phyloP scores from a whole-genome alignment of 2,797 vertebrate species.

The Salarias fasciatus region DNA sequence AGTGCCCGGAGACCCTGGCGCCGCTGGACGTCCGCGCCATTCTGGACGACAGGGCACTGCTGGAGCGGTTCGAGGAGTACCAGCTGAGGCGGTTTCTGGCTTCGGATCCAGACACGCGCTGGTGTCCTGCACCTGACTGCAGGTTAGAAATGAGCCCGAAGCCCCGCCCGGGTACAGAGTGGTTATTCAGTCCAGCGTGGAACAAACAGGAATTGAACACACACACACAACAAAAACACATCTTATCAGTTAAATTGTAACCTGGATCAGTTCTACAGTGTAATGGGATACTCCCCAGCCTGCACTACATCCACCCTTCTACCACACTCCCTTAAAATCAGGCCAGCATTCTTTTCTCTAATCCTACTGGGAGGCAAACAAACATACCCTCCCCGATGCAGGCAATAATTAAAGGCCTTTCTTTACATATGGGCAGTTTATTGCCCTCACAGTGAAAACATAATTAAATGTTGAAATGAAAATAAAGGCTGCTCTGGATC shows the following conservation, averaged over 20 bases:
- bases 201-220: too few species aligned
- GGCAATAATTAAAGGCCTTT: background rate
- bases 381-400: too few species aligned
- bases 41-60: constrained; percentile 82
- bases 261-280: too few species aligned
- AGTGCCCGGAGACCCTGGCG: constrained; percentile 82
- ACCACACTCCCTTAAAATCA: too few species aligned
- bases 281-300: too few species aligned
- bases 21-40: constrained; percentile 82
- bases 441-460: background rate
- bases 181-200: too few species aligned
- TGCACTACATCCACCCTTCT: too few species aligned
- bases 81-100: constrained; percentile 86
- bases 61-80: constrained; percentile 88
- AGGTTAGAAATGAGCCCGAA: constrained; percentile 75
- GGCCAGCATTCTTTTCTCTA: too few species aligned
- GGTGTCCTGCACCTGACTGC: constrained; percentile 90
- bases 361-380: too few species aligned
- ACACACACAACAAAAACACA: too few species aligned
- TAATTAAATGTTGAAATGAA: background rate
- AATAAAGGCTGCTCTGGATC: background rate
- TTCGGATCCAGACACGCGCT: constrained; percentile 86
- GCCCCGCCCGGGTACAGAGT: too few species aligned
- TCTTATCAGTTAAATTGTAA: too few species aligned
- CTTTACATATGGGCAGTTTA: background rate